These are phyloP conservation scores for Hirtodrosophila alboralis DNA, from an alignment of 2,888 invertebrate genomes.

Conservation along the genomic window DNA sequence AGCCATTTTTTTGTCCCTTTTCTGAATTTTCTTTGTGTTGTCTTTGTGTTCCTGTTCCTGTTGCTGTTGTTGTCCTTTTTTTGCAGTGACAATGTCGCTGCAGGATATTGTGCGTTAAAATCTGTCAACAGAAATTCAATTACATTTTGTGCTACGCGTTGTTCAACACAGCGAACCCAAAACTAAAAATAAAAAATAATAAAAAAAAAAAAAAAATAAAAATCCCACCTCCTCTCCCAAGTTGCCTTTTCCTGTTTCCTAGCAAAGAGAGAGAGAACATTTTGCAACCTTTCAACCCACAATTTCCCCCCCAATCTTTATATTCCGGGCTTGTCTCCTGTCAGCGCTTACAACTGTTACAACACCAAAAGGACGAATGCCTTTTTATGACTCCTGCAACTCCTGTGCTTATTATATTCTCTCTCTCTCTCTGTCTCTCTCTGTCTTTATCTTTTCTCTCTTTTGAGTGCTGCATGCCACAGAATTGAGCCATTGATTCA, in stretches of 20 bases:
- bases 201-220: too few relatives aligned
- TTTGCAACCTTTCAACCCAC: too few relatives aligned
- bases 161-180: conserved; percentile 10
- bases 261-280: too few relatives aligned
- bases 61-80: conserved; percentile 1
- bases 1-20: conserved; percentile 3
- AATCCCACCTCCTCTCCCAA: too few relatives aligned
- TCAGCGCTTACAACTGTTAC: conserved; percentile 65
- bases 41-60: background rate
- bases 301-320: background rate
- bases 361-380: conserved; percentile 49
- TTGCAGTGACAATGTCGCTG: conserved; percentile 61
- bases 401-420: conserved; percentile 11
- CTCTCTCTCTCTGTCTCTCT: conserved; percentile 1
- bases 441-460: conserved; percentile 6
- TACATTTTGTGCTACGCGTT: conserved; percentile 55
- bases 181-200: too few relatives aligned
- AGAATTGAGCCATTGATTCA: conserved; percentile 49
- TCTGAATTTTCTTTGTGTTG: background rate
- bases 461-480: conserved; percentile 38
- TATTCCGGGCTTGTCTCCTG: conserved; percentile 45
- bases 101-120: conserved; percentile 78
- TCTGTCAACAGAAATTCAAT: conserved; percentile 80
- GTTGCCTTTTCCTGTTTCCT: too few relatives aligned
- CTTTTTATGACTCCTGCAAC: conserved; percentile 59